A percentile compares a stretch with the other conserved stretches of the same genome.
phyloP scores from a whole-genome alignment of 2,888 invertebrate species.

The Lycia hirtaria region DNA sequence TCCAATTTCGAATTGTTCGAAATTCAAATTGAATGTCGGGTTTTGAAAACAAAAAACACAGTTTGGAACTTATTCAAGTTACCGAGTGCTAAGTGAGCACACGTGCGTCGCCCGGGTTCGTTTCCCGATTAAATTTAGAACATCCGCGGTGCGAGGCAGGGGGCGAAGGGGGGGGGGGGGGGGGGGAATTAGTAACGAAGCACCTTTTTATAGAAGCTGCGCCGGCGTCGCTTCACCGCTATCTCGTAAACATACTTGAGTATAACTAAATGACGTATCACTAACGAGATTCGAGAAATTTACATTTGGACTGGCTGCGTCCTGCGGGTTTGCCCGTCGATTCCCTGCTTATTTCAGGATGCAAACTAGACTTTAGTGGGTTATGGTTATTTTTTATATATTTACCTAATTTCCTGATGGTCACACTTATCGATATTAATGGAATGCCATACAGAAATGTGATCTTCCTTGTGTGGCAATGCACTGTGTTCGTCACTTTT shows the following conservation, averaged over 20 bases:
- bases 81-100: slow-evolving; percentile 75
- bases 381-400: too few relatives aligned
- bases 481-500: too few relatives aligned
- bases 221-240: slow-evolving; percentile 56
- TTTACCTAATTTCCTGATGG: too few relatives aligned
- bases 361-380: too few relatives aligned
- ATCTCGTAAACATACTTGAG: slow-evolving; percentile 47
- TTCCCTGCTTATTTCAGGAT: background rate
- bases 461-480: too few relatives aligned
- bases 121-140: slow-evolving; percentile 79
- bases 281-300: slow-evolving; percentile 18
- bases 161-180: slow-evolving; percentile 45
- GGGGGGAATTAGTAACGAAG: slow-evolving; percentile 70
- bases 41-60: slow-evolving; percentile 33
- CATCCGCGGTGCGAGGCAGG: slow-evolving; percentile 46
- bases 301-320: background rate
- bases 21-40: slow-evolving; percentile 38
- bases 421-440: too few relatives aligned
- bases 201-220: slow-evolving; percentile 82
- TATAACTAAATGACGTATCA: slow-evolving; percentile 43
- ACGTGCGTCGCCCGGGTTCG: slow-evolving; percentile 74
- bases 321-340: too few relatives aligned
- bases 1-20: slow-evolving; percentile 39
- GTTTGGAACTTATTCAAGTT: slow-evolving; percentile 68
- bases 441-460: too few relatives aligned